Conservation (phyloP, 2,797 vertebrate species). For the Oceanodroma leucorhoa region DNA sequence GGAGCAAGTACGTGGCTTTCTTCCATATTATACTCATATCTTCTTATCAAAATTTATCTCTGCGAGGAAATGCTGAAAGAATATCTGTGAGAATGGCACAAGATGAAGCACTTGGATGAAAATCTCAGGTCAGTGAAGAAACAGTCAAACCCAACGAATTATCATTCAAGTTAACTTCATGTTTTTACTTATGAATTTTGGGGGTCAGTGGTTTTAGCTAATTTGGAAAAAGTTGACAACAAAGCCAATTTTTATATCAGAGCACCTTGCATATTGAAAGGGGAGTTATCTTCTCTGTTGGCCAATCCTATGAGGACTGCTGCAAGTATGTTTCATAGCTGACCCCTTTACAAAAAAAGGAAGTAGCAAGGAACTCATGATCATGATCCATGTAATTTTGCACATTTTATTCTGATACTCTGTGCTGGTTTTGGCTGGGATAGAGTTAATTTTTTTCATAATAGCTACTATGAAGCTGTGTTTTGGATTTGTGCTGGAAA, state of each 20-base stretch:
- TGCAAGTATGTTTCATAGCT: neutral
- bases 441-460: too few species aligned
- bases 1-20: neutral
- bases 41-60: neutral
- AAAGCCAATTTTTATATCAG: neutral
- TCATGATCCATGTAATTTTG: neutral
- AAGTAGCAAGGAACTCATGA: neutral
- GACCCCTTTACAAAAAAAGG: neutral
- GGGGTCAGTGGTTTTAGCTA: neutral
- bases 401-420: neutral
- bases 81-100: neutral
- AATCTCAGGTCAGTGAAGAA: constrained; percentile 61
- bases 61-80: neutral
- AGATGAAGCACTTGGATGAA: neutral
- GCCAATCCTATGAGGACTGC: neutral
- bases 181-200: neutral
- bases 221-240: neutral
- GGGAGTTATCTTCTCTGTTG: neutral
- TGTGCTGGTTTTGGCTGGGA: too few species aligned
- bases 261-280: neutral
- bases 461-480: too few species aligned
- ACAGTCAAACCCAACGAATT: constrained; percentile 18
- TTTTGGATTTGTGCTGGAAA: too few species aligned
- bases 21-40: neutral
- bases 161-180: neutral